phyloP scores from a whole-genome alignment of 2,888 invertebrate species.

The Xanthia icteritia region DNA sequence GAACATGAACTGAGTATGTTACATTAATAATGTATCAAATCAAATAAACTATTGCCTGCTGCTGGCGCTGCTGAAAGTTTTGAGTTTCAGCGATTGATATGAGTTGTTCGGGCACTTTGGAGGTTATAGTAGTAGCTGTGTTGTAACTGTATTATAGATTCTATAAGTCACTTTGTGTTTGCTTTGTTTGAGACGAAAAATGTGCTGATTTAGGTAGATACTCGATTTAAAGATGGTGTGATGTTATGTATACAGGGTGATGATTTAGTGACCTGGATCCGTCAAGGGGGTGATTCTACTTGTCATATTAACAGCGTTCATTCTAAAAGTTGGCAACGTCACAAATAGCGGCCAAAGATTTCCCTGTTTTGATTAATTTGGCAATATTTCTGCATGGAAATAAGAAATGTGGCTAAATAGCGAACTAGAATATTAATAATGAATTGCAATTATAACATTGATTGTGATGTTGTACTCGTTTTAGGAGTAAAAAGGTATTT shows the following conservation, averaged over 20 bases:
- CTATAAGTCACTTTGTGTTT: conserved; percentile 4
- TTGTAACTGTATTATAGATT: conserved; percentile 9
- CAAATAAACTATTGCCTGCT: conserved; percentile 65
- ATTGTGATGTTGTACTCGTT: too few species aligned
- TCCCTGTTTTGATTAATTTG: too few species aligned
- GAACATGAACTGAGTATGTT: conserved; percentile 40
- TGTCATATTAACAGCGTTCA: too few species aligned
- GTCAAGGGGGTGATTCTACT: too few species aligned
- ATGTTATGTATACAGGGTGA: not conserved
- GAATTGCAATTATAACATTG: too few species aligned
- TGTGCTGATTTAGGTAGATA: conserved; percentile 5
- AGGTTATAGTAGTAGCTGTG: conserved; percentile 23
- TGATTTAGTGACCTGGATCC: too few species aligned
- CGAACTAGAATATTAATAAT: too few species aligned
- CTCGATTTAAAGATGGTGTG: not conserved
- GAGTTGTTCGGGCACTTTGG: conserved; percentile 56
- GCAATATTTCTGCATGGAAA: too few species aligned
- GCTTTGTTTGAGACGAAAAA: not conserved
- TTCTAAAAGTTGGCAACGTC: too few species aligned
- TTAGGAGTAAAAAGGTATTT: too few species aligned
- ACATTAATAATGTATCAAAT: conserved; percentile 68
- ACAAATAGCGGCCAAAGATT: too few species aligned
- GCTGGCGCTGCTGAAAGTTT: conserved; percentile 50
- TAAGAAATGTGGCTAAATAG: too few species aligned
- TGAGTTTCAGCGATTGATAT: conserved; percentile 64